These are phyloP conservation scores for Trilocha varians DNA, from an alignment of 2,888 invertebrate genomes.

Conservation along the genomic window DNA sequence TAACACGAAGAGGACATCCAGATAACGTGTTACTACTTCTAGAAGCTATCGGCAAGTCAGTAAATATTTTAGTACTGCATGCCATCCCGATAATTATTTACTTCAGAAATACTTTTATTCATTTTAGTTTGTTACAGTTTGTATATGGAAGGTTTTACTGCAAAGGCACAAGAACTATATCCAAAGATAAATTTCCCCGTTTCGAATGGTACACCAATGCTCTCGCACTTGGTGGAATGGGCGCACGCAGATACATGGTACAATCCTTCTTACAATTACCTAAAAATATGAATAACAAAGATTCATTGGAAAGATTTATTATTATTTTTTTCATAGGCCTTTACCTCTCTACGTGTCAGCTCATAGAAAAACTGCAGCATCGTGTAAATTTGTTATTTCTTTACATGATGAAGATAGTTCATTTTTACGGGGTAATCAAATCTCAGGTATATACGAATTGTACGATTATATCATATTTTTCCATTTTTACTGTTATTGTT, in stretches of 20 bases:
- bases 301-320: no score
- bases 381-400: conserved; percentile 25
- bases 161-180: conserved; percentile 80
- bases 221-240: conserved; percentile 86
- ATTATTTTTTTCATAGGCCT: conserved; percentile 16
- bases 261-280: not conserved
- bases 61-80: not conserved
- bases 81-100: no score
- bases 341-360: conserved; percentile 25
- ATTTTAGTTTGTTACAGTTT: conserved; percentile 73
- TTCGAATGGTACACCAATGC: conserved; percentile 85
- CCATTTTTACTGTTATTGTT: not conserved
- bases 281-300: no score
- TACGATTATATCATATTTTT: not conserved
- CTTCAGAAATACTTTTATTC: no score
- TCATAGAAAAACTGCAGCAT: conserved; percentile 22
- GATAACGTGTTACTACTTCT: conserved; percentile 73
- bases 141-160: conserved; percentile 81
- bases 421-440: conserved; percentile 30
- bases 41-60: conserved; percentile 76
- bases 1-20: conserved; percentile 80
- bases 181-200: conserved; percentile 85
- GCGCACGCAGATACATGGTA: conserved; percentile 82
- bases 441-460: conserved; percentile 26
- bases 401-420: conserved; percentile 33